Evolutionary conservation across 1,140 invertebrate species (phyloP), one percentile per base, ranked within the genome.

Genomic region (Diorhabda elongata): DNA sequence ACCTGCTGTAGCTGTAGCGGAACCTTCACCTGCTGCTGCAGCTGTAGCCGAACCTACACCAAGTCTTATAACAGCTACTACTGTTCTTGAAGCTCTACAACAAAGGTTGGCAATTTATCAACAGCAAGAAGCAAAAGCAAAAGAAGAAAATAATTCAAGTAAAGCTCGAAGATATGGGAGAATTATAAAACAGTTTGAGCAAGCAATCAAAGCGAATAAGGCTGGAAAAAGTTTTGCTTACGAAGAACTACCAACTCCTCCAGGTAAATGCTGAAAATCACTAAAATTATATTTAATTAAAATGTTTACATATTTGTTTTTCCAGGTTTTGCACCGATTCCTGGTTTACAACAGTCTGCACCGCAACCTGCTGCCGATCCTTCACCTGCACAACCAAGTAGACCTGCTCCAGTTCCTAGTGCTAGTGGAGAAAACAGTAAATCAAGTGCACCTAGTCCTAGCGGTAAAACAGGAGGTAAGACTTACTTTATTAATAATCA

Each of bases 141-240:
- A 80, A 66, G 76, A 79, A 68, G 69, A 78, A 71, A 76, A 88
- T 3, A 96, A 98, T 78, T 83, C 86, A 0, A 90, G 93, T 42
- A 98, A 98, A 84, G 91, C 89, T 0, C 84, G 96, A 70, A 85
- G 95, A 72, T 92, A 96, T 83, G 92, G 91, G 0, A 86, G 96
- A 68, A 97, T 98, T 77, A 91, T 94, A 41, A 98, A 98, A 82
- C 95, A 98, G 83, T 98, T 94, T 80, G 87, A 95, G 81, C 91
- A 95, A 78, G 96, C 96, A 7, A 91, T 98, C 58, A 92, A 90
- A 82, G 77, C 86, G 6, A 84, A 92, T 72, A 90, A 91, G 74
- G 87, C 87, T 7, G 95, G 95, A 4, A 91, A 89, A 80, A 82
- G 90, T 0, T 83, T 97, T 11, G 84, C 90, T 57, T 85, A 89